Percentiles rank a stretch among this genome's conserved stretches.
Evolutionary conservation across 2,888 invertebrate genomes (phyloP).

Genomic region (Stegana nigrithorax): DNA sequence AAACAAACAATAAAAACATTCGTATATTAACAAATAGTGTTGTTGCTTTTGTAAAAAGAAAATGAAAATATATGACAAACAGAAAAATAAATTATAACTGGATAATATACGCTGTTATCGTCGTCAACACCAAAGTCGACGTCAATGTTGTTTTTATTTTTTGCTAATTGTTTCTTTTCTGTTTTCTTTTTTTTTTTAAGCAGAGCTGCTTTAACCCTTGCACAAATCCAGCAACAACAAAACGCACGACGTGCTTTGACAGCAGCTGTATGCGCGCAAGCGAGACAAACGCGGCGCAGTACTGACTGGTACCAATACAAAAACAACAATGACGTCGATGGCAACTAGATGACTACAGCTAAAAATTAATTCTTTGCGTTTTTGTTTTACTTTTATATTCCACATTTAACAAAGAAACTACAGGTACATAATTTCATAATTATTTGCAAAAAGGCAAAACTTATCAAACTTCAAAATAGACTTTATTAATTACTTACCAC

Average conservation of each 20-base stretch:
- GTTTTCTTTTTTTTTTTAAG: not conserved
- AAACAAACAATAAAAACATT: not conserved
- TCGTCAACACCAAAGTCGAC: not conserved
- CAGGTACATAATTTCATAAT: not conserved
- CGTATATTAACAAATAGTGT: not conserved
- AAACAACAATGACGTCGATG: not conserved
- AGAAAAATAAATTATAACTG: not conserved
- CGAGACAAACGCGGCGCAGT: not conserved
- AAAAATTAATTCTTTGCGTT: not conserved
- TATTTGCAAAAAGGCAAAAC: not conserved
- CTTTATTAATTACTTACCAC: constrained; percentile 50
- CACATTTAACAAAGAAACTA: constrained; percentile 1
- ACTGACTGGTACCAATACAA: constrained; percentile 12
- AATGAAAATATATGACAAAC: not conserved
- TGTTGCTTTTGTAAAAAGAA: not conserved
- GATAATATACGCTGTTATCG: no score
- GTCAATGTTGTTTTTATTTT: not conserved
- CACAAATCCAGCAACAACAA: not conserved
- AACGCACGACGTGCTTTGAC: not conserved
- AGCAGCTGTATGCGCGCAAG: not conserved
- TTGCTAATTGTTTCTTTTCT: not conserved
- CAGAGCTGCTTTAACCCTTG: constrained; percentile 1
- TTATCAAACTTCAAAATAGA: not conserved
- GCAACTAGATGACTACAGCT: not conserved
- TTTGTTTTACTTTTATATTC: not conserved